These are phyloP conservation scores for Drosophila yakuba DNA, from an alignment of 1,140 invertebrate genomes.

Conservation along the genomic window DNA sequence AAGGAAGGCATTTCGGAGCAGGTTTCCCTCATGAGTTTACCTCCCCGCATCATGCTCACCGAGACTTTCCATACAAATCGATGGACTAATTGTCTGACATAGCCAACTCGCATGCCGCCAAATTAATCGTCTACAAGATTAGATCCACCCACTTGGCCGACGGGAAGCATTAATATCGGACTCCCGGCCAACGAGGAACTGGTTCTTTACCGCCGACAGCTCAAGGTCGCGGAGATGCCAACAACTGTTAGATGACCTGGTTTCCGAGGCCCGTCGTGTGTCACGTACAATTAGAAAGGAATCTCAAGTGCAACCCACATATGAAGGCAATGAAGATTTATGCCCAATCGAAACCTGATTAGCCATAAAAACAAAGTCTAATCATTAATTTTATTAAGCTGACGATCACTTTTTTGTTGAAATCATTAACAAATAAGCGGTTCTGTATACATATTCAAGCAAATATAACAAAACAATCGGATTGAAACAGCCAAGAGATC, in stretches of 20 bases:
- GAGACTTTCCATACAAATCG: conserved; percentile 8
- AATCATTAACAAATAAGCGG: conserved; percentile 80
- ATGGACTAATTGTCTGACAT: conserved; percentile 22
- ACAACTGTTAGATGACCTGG: conserved; percentile 69
- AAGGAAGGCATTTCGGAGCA: conserved; percentile 13
- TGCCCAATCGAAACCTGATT: conserved; percentile 68
- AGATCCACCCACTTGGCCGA: conserved; percentile 41
- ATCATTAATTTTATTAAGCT: conserved; percentile 83
- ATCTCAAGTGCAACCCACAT: conserved; percentile 71
- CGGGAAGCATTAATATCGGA: conserved; percentile 28
- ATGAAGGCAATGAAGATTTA: conserved; percentile 62
- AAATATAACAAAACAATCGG: conserved; percentile 65
- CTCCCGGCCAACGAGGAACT: conserved; percentile 20
- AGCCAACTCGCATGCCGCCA: neutral
- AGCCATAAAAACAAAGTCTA: conserved; percentile 69
- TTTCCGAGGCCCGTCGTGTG: conserved; percentile 58
- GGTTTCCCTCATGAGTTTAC: conserved; percentile 21
- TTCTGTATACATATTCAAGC: conserved; percentile 64
- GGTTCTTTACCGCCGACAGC: conserved; percentile 27
- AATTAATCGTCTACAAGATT: conserved; percentile 55
- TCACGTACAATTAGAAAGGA: conserved; percentile 78
- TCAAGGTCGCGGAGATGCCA: conserved; percentile 44
- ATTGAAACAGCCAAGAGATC: conserved; percentile 49
- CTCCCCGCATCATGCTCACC: too few relatives aligned
- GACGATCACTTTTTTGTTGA: conserved; percentile 81